A percentile compares a stretch with the other conserved stretches of the same genome.
These are phyloP conservation scores for Graphium colonna DNA, from an alignment of 2,888 invertebrate species.

Conservation along the genomic window DNA sequence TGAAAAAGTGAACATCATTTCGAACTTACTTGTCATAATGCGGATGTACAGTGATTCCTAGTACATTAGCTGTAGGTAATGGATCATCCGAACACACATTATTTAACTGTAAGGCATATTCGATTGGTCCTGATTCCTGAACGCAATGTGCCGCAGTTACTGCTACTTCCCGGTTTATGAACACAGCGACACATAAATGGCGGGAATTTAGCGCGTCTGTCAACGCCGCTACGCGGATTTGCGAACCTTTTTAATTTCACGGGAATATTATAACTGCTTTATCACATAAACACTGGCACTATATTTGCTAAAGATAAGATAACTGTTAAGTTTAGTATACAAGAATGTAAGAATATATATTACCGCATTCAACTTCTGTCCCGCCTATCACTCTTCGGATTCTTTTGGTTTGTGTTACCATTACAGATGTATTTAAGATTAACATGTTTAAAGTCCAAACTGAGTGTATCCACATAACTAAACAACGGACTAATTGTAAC, in stretches of 20 bases:
- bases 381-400: slow-evolving; percentile 63
- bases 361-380: slow-evolving; percentile 58
- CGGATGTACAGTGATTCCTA: slow-evolving; percentile 47
- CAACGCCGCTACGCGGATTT: slow-evolving; percentile 55
- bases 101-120: slow-evolving; percentile 49
- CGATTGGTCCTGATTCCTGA: slow-evolving; percentile 27
- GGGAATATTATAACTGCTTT: not conserved
- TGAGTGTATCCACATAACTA: slow-evolving; percentile 4
- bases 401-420: slow-evolving; percentile 39
- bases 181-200: slow-evolving; percentile 61
- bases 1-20: slow-evolving; percentile 13
- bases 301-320: not conserved
- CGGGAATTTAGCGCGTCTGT: slow-evolving; percentile 42
- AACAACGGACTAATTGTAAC: slow-evolving; percentile 4
- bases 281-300: not conserved
- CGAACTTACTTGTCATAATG: slow-evolving; percentile 53
- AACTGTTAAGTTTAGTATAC: not conserved
- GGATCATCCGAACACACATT: slow-evolving; percentile 46
- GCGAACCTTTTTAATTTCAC: slow-evolving; percentile 41
- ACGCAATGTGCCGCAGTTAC: slow-evolving; percentile 71
- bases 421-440: slow-evolving; percentile 29
- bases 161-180: slow-evolving; percentile 48
- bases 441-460: slow-evolving; percentile 9
- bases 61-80: slow-evolving; percentile 40
- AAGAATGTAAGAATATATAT: slow-evolving; percentile 24